Percentiles rank a stretch among this genome's conserved stretches.
These are phyloP conservation scores for Bombus soroeensis DNA, from an alignment of 1,140 invertebrate genomes.

Conservation along the genomic window DNA sequence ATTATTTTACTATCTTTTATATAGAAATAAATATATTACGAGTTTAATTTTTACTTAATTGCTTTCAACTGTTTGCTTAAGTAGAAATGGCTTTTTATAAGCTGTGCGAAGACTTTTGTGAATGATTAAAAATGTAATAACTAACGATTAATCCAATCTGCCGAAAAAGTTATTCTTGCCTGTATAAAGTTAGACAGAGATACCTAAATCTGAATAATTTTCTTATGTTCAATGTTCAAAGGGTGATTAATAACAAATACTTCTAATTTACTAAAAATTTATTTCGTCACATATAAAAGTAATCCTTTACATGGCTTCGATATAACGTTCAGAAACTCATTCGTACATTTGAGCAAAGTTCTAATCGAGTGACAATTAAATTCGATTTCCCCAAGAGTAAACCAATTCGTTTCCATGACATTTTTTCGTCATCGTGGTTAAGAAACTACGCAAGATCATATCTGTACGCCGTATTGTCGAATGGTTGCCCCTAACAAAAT, in stretches of 20 bases:
- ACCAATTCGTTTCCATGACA: neutral
- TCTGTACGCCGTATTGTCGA: neutral
- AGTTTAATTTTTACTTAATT: too few relatives aligned
- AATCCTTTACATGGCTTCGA: conserved; percentile 33
- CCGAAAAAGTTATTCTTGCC: too few relatives aligned
- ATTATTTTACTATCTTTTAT: too few relatives aligned
- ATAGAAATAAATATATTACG: too few relatives aligned
- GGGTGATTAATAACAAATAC: neutral
- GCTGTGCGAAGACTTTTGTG: too few relatives aligned
- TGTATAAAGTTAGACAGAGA: too few relatives aligned
- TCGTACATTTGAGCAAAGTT: conserved; percentile 47
- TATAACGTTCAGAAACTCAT: conserved; percentile 37
- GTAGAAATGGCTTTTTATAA: too few relatives aligned
- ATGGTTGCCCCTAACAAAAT: neutral
- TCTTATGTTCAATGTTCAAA: neutral
- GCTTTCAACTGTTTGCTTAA: too few relatives aligned
- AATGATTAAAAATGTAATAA: too few relatives aligned
- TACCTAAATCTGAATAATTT: neutral
- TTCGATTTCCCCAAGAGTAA: conserved; percentile 6
- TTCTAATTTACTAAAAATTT: conserved; percentile 41
- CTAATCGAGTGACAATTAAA: conserved; percentile 14
- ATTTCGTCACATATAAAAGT: conserved; percentile 52
- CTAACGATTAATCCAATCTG: too few relatives aligned
- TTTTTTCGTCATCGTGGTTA: too few relatives aligned
- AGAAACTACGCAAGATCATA: neutral